Base-by-base conservation (phyloP, 2,888 invertebrate species). In the Auanema sp. region DNA sequence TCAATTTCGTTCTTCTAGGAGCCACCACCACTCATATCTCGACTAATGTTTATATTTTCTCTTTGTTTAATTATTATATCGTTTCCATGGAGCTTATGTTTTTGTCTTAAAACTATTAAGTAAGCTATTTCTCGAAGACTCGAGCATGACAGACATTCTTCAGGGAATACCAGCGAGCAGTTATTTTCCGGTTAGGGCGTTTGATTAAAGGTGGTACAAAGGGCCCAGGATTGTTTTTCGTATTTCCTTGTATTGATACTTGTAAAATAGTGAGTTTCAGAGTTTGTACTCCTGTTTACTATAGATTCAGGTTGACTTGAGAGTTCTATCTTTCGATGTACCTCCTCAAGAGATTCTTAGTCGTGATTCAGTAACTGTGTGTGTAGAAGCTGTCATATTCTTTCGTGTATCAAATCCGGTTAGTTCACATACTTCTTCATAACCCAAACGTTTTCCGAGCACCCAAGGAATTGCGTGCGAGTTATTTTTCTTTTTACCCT, bases 281-380 rank as follows among this genome's bases (percentile, higher is more conserved):
- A 42, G n/a, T 14, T 55, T 4, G 8, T 23, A 5, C 25, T 54
- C 12, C 16, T 11, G 52, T 40, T 5, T 24, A n/a, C 14, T 57
- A 42, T n/a, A 49, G 10, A 58, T 72, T 40, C 47, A 78, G 78
- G 80, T 82, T 50, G 82, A 82, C 61, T 71, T 82, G 4, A 75
- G 82, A n/a, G 83, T 84, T 10, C 90, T 95, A 0, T 93, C 94
- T 0, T 97, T 96, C 85, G 96, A 97, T 83, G 92, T 97, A 55
- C 96, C 96, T 55, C 95, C 96, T 0, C 96, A 97, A 87, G 96
- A 86, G 79, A 84, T 86, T 58, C 76, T 86, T 50, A 85, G 85
- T 40, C 77, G 84, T 68, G 86, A 87, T 76, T 83, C 84, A 44
- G 86, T 86, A 18, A 86, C 86, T 8, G 86, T 86, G 8, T 85